phyloP scores from a whole-genome alignment of 2,888 invertebrate species.

The Melipona beecheii region DNA sequence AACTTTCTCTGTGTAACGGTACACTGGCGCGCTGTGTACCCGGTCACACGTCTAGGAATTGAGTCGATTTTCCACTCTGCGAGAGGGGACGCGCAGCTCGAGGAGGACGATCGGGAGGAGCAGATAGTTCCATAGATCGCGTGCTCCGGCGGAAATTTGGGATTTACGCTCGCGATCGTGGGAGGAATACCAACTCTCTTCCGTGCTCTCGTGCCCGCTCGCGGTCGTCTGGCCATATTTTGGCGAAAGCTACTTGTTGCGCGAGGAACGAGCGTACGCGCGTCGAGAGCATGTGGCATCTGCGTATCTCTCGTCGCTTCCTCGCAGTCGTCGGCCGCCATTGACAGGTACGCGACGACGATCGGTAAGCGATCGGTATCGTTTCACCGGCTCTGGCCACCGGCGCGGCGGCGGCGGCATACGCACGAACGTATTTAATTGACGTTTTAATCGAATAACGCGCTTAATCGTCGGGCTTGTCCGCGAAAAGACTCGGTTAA shows the following conservation, averaged over 20 bases:
- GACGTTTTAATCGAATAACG: conserved; percentile 61
- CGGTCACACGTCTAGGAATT: conserved; percentile 38
- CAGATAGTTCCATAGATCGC: neutral
- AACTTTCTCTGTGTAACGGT: conserved; percentile 48
- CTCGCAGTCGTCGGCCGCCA: too few species aligned
- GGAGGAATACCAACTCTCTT: conserved; percentile 9
- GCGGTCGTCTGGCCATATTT: conserved; percentile 76
- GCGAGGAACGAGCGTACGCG: conserved; percentile 59
- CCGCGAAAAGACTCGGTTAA: conserved; percentile 59
- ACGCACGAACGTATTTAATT: conserved; percentile 36
- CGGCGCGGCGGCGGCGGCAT: neutral
- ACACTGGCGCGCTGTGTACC: conserved; percentile 8
- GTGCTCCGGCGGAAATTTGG: conserved; percentile 34
- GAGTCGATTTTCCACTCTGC: conserved; percentile 55
- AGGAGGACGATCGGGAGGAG: too few species aligned
- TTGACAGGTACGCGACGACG: too few species aligned
- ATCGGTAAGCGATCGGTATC: neutral
- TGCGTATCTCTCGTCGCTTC: conserved; percentile 56
- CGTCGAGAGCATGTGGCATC: conserved; percentile 25
- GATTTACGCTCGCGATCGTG: neutral
- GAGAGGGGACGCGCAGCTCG: neutral
- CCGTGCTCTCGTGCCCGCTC: conserved; percentile 45
- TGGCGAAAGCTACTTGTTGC: conserved; percentile 78
- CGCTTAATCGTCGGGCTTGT: conserved; percentile 46
- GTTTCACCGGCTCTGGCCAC: neutral